These are phyloP conservation scores for Caenorhabditis angaria DNA, from an alignment of 2,888 invertebrate genomes.

Conservation along the genomic window DNA sequence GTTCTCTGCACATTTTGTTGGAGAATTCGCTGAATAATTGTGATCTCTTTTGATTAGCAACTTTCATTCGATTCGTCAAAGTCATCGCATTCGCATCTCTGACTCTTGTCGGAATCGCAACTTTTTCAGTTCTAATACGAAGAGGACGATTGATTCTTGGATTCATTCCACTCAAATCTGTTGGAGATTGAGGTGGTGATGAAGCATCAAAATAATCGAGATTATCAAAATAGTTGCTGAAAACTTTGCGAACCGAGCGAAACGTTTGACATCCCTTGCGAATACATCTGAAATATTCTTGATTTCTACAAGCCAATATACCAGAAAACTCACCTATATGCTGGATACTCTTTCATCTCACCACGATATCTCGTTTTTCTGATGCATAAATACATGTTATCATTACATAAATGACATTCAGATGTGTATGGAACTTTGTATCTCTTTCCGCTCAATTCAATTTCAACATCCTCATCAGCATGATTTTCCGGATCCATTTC, in stretches of 20 bases:
- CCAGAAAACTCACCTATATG: constrained; percentile 42
- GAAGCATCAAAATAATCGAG: background rate
- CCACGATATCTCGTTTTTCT: constrained; percentile 45
- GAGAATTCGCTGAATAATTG: constrained; percentile 28
- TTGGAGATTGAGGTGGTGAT: background rate
- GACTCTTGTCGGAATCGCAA: background rate
- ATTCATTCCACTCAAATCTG: background rate
- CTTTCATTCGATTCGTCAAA: constrained; percentile 20
- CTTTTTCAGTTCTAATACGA: background rate
- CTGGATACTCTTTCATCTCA: constrained; percentile 44
- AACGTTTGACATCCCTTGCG: constrained; percentile 55
- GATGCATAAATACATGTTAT: constrained; percentile 47
- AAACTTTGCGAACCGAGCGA: constrained; percentile 47
- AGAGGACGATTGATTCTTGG: background rate
- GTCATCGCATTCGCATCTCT: constrained; percentile 5
- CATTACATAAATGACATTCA: constrained; percentile 45
- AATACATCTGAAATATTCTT: constrained; percentile 27
- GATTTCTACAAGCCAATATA: background rate
- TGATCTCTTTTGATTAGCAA: constrained; percentile 25
- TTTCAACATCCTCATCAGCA: constrained; percentile 16
- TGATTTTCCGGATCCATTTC: too few species aligned
- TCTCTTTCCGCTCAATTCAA: constrained; percentile 28
- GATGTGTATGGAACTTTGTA: constrained; percentile 44
- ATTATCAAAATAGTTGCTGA: constrained; percentile 23
- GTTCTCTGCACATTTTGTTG: constrained; percentile 30